phyloP scores from a whole-genome alignment of 30 jellyfish, hydroid and myxozoan species.

The Hydractinia echinata region DNA sequence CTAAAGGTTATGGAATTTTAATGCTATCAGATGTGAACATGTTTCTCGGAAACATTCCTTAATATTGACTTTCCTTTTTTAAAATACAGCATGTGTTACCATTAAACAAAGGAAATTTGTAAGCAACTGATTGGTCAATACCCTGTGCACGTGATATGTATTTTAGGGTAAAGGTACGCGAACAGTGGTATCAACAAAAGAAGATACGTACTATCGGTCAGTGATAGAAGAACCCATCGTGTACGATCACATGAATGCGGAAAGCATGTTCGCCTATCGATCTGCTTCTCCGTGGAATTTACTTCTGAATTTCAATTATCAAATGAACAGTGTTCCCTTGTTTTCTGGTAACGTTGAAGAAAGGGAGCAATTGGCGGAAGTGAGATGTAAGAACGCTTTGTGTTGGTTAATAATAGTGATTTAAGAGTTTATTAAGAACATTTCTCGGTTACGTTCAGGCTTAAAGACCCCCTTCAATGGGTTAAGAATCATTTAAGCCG shows the following conservation, averaged over 20 bases:
- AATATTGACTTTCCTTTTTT: too few species aligned
- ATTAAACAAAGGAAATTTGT: too few species aligned
- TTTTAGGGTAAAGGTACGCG: slow-evolving; percentile 21
- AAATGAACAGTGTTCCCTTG: slow-evolving; percentile 17
- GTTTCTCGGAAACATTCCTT: too few species aligned
- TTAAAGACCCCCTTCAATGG: too few species aligned
- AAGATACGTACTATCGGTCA: slow-evolving; percentile 10
- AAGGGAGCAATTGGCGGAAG: slow-evolving; percentile 8
- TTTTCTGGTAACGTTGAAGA: slow-evolving; percentile 10
- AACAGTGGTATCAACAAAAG: slow-evolving; percentile 13
- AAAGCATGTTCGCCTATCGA: slow-evolving; percentile 13
- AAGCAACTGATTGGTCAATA: too few species aligned
- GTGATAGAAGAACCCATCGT: slow-evolving; percentile 22
- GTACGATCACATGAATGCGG: slow-evolving; percentile 20
- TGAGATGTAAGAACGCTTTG: not conserved
- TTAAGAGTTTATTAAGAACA: not conserved
- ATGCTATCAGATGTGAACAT: too few species aligned
- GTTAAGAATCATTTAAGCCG: too few species aligned
- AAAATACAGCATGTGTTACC: too few species aligned
- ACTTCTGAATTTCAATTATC: slow-evolving; percentile 1
- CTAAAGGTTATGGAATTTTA: too few species aligned
- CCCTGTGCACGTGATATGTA: not conserved
- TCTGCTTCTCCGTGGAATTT: slow-evolving; percentile 22
- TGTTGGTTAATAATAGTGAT: not conserved
- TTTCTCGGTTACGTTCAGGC: too few species aligned